These are phyloP conservation scores for Ormyrus thymus DNA, from an alignment of 2,888 invertebrate species.

Conservation along the genomic window DNA sequence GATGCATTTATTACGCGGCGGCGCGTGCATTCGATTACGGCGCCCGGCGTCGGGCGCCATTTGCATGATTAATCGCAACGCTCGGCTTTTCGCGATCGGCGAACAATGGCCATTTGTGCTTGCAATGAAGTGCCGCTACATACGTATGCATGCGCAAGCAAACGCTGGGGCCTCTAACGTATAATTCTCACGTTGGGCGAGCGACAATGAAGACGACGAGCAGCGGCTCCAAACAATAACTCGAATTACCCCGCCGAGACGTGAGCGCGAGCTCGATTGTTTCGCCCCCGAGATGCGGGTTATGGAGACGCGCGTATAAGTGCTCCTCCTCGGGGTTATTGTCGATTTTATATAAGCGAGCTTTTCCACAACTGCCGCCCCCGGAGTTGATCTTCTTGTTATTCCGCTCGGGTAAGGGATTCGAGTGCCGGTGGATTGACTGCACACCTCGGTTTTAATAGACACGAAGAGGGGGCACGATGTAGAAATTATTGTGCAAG, in stretches of 20 bases:
- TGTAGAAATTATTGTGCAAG: too few relatives aligned
- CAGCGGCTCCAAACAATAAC: slow-evolving; percentile 39
- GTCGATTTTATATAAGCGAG: not conserved
- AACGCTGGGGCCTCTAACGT: not conserved
- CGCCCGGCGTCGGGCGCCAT: slow-evolving; percentile 14
- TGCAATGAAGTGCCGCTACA: slow-evolving; percentile 14
- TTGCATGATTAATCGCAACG: slow-evolving; percentile 51
- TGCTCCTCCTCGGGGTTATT: not conserved
- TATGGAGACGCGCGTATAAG: too few relatives aligned
- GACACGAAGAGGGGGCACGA: too few relatives aligned
- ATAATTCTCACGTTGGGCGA: slow-evolving; percentile 20
- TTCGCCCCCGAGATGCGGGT: not conserved
- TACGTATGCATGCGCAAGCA: not conserved
- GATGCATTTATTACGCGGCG: slow-evolving; percentile 7
- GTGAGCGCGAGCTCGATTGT: slow-evolving; percentile 14
- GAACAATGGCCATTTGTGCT: slow-evolving; percentile 22
- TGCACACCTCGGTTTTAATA: too few relatives aligned
- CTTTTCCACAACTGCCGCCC: not conserved
- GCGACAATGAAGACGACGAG: slow-evolving; percentile 34
- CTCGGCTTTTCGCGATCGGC: not conserved
- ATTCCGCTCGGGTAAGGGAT: too few relatives aligned
- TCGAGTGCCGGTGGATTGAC: not conserved
- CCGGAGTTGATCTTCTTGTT: too few relatives aligned
- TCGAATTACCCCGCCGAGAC: slow-evolving; percentile 40
- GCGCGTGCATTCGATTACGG: slow-evolving; percentile 23